phyloP scores from a whole-genome alignment of 2,113 vertebrate species.

The Xiphophorus maculatus region DNA sequence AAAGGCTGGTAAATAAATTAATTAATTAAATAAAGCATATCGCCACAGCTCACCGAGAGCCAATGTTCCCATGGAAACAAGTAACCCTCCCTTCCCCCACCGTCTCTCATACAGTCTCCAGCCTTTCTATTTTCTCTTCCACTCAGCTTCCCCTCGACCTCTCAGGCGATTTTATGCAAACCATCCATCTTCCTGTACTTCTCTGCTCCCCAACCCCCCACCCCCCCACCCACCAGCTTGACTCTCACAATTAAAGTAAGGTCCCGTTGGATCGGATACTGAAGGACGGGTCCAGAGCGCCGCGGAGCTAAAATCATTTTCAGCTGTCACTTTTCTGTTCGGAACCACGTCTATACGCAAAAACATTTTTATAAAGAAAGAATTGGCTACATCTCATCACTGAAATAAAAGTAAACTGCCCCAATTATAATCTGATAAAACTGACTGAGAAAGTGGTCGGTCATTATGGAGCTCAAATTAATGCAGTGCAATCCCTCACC shows the following conservation, averaged over 20 bases:
- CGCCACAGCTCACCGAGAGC: conserved; percentile 18
- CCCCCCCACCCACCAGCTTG: not conserved
- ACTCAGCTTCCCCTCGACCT: conserved; percentile 10
- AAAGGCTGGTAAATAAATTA: not conserved
- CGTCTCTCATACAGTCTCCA: conserved; percentile 14
- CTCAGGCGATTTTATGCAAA: not conserved
- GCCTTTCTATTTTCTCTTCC: conserved; percentile 40
- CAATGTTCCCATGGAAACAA: conserved; percentile 53
- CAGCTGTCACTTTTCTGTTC: not conserved
- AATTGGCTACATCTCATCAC: not conserved
- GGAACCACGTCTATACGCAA: no score
- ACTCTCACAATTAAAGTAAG: conserved; percentile 3
- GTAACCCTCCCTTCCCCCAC: conserved; percentile 26
- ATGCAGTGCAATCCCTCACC: not conserved
- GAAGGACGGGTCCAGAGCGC: conserved; percentile 11
- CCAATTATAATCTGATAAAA: not conserved
- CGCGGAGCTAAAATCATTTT: not conserved
- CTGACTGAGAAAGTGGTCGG: not conserved
- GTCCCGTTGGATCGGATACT: conserved; percentile 6
- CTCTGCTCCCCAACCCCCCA: not conserved
- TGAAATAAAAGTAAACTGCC: not conserved
- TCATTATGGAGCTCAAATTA: not conserved
- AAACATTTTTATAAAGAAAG: not conserved
- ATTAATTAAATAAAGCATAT: not conserved
- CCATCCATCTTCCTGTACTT: conserved; percentile 9